These are phyloP conservation scores for Ciconia maguari DNA, from an alignment of 2,113 vertebrate genomes.

Conservation along the genomic window DNA sequence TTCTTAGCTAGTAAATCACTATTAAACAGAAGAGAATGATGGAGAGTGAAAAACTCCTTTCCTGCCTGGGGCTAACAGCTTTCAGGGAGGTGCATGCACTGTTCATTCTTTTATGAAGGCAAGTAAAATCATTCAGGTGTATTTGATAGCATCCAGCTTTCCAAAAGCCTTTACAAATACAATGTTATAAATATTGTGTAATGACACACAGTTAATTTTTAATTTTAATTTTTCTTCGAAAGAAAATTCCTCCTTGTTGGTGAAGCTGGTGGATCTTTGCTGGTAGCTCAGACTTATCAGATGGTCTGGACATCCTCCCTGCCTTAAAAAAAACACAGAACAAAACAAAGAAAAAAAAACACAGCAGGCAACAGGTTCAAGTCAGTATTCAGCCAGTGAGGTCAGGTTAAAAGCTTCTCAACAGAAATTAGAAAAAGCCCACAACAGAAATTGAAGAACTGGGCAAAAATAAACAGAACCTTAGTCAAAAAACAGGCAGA, in stretches of 20 bases:
- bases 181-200: background rate
- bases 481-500: background rate
- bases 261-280: background rate
- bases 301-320: background rate
- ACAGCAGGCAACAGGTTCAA: background rate
- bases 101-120: background rate
- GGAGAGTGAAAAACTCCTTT: slow-evolving; percentile 15
- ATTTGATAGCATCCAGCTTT: background rate
- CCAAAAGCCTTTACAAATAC: background rate
- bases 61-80: background rate
- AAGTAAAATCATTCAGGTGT: slow-evolving; percentile 42
- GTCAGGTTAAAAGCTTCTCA: background rate
- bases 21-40: background rate
- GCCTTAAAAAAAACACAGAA: background rate
- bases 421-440: background rate
- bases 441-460: background rate
- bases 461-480: background rate
- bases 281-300: background rate
- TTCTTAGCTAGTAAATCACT: slow-evolving; percentile 19
- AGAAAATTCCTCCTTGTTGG: background rate
- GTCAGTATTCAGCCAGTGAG: background rate
- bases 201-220: background rate
- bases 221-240: background rate
- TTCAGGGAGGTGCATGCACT: background rate
- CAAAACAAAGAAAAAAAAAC: background rate